Evolutionary conservation across 2,888 invertebrate species (phyloP).

Genomic region (Heterodera filipjevi): DNA sequence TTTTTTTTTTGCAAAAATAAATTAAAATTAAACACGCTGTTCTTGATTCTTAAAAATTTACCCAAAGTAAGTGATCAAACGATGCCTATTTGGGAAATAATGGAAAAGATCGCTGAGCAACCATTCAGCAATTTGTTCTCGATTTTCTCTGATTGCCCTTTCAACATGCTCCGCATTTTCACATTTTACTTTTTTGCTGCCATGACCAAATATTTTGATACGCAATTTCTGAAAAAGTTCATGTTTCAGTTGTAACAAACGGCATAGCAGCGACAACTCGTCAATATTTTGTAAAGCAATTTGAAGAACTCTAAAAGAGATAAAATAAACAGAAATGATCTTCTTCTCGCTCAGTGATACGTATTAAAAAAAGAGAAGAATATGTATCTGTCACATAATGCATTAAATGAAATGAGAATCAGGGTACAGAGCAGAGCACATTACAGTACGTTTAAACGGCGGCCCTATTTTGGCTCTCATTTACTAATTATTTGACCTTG

Average conservation of each 20-base stretch:
- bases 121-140: conserved; percentile 3
- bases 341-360: too few relatives aligned
- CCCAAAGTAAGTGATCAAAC: not conserved
- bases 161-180: not conserved
- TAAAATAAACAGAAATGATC: not conserved
- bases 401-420: too few relatives aligned
- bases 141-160: not conserved
- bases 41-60: too few relatives aligned
- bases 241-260: not conserved
- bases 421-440: too few relatives aligned
- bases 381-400: too few relatives aligned
- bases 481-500: too few relatives aligned
- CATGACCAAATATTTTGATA: not conserved
- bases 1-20: too few relatives aligned
- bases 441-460: too few relatives aligned
- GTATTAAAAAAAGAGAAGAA: too few relatives aligned
- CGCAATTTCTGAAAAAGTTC: not conserved
- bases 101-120: not conserved
- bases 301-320: not conserved
- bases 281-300: not conserved
- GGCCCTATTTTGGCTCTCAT: too few relatives aligned
- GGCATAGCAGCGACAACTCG: not conserved
- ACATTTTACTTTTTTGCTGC: not conserved
- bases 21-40: too few relatives aligned
- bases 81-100: not conserved